Conservation (phyloP, 2,888 invertebrate genomes). For the Nomada flava region DNA sequence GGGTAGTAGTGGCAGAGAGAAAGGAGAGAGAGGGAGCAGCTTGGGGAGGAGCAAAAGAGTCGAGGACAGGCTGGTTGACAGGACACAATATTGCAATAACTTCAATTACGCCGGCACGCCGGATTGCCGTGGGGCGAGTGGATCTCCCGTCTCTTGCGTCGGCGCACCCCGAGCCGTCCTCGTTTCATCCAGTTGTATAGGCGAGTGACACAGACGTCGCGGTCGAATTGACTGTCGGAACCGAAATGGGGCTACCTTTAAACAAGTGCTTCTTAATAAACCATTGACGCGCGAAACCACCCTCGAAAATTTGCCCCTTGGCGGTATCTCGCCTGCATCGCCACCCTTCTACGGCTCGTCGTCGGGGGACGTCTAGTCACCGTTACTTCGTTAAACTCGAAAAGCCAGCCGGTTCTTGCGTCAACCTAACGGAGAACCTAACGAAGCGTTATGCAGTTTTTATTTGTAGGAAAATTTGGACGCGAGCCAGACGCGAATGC, state of each 20-base stretch:
- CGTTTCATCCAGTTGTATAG: slow-evolving; percentile 77
- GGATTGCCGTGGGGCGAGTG: slow-evolving; percentile 72
- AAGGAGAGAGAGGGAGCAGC: slow-evolving; percentile 13
- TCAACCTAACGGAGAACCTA: slow-evolving; percentile 35
- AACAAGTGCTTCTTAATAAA: slow-evolving; percentile 84
- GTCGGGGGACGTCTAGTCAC: slow-evolving; percentile 62
- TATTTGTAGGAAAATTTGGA: slow-evolving; percentile 45
- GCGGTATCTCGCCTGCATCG: slow-evolving; percentile 49
- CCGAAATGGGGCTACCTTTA: slow-evolving; percentile 82
- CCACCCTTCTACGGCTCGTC: slow-evolving; percentile 51
- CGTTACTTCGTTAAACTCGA: slow-evolving; percentile 77
- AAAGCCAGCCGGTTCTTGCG: slow-evolving; percentile 59
- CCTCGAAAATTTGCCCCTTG: slow-evolving; percentile 82
- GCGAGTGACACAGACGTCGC: slow-evolving; percentile 75
- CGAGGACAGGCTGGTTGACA: slow-evolving; percentile 77
- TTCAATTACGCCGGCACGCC: slow-evolving; percentile 83
- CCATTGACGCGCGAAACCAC: slow-evolving; percentile 84
- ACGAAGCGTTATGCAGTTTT: slow-evolving; percentile 62
- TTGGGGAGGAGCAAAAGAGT: slow-evolving; percentile 37
- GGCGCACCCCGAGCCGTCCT: slow-evolving; percentile 23
- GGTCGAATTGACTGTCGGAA: slow-evolving; percentile 80
- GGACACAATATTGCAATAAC: slow-evolving; percentile 84
- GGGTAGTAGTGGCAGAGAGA: background rate
- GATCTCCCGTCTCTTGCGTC: slow-evolving; percentile 50
- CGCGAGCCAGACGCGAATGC: slow-evolving; percentile 39